A percentile compares a stretch with the other conserved stretches of the same genome.
phyloP scores from a whole-genome alignment of 1,140 invertebrate species.

The Maconellicoccus hirsutus region DNA sequence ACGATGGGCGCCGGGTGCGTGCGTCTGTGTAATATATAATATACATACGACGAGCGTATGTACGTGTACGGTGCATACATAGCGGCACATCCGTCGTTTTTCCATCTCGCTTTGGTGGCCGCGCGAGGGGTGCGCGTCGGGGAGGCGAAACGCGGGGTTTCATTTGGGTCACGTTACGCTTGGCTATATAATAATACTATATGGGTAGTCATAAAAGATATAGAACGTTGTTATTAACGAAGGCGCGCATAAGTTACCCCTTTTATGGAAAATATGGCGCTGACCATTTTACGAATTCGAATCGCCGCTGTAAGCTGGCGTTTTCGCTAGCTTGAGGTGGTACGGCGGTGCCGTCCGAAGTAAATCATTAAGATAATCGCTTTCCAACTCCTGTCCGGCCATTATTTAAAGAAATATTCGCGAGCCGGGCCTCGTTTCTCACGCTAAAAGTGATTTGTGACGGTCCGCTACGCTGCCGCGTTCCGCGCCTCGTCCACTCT shows the following conservation, averaged over 20 bases:
- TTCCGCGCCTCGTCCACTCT: background rate
- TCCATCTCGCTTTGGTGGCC: background rate
- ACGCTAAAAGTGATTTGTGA: slow-evolving; percentile 21
- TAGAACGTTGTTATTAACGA: slow-evolving; percentile 21
- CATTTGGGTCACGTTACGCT: slow-evolving; percentile 2
- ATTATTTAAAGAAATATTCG: slow-evolving; percentile 23
- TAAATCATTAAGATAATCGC: slow-evolving; percentile 22
- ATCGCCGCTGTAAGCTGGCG: slow-evolving; percentile 9
- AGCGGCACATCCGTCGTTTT: background rate
- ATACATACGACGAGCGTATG: too few species aligned
- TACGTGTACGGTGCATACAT: background rate
- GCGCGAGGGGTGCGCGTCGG: background rate
- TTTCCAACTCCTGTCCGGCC: slow-evolving; percentile 21
- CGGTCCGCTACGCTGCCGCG: background rate
- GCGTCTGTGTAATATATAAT: too few species aligned
- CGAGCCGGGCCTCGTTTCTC: slow-evolving; percentile 20
- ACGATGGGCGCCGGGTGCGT: too few species aligned
- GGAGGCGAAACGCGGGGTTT: background rate
- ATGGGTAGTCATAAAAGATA: slow-evolving; percentile 21
- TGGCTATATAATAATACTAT: slow-evolving; percentile 15
- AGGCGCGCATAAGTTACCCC: slow-evolving; percentile 21
- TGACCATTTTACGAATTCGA: slow-evolving; percentile 22
- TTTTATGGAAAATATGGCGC: slow-evolving; percentile 21
- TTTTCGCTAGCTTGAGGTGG: slow-evolving; percentile 19
- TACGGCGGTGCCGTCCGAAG: slow-evolving; percentile 11